Evolutionary conservation across 2,888 invertebrate genomes (phyloP).

Genomic region (Biston stratarius): DNA sequence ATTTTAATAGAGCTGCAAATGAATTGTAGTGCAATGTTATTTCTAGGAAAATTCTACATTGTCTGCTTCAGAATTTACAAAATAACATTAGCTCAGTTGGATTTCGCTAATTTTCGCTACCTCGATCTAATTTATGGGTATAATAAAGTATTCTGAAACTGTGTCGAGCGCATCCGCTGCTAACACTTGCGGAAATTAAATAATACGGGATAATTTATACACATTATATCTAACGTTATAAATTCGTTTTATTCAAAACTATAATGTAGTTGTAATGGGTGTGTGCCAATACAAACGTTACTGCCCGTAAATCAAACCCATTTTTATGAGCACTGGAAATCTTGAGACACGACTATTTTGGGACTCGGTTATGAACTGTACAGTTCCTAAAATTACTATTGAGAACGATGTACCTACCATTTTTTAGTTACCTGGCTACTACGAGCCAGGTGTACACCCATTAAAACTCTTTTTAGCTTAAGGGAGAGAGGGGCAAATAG

Average conservation of each 20-base stretch:
- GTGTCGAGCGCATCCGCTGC: constrained; percentile 29
- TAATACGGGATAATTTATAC: constrained; percentile 50
- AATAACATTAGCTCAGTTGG: constrained; percentile 17
- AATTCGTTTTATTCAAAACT: constrained; percentile 54
- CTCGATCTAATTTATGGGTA: constrained; percentile 25
- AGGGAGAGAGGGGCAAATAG: too few relatives aligned
- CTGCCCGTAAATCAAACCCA: constrained; percentile 69
- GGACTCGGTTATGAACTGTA: constrained; percentile 68
- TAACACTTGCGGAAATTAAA: constrained; percentile 43
- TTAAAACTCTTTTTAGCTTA: too few relatives aligned
- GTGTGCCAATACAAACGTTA: constrained; percentile 70
- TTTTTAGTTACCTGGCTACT: too few relatives aligned
- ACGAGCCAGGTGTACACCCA: too few relatives aligned
- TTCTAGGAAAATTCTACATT: constrained; percentile 22
- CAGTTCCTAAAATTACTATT: constrained; percentile 70
- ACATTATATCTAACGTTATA: constrained; percentile 41
- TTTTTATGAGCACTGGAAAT: constrained; percentile 74
- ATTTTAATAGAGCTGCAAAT: neutral
- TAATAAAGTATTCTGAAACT: constrained; percentile 31
- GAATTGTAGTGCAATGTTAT: constrained; percentile 6
- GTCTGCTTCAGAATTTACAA: constrained; percentile 8
- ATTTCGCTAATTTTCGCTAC: constrained; percentile 30
- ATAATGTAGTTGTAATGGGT: constrained; percentile 63
- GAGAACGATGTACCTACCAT: constrained; percentile 46
- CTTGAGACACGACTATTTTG: constrained; percentile 67